Evolutionary conservation across 2,888 invertebrate species (phyloP), one percentile per base, ranked within the genome.

Genomic region (Apamea crenata): DNA sequence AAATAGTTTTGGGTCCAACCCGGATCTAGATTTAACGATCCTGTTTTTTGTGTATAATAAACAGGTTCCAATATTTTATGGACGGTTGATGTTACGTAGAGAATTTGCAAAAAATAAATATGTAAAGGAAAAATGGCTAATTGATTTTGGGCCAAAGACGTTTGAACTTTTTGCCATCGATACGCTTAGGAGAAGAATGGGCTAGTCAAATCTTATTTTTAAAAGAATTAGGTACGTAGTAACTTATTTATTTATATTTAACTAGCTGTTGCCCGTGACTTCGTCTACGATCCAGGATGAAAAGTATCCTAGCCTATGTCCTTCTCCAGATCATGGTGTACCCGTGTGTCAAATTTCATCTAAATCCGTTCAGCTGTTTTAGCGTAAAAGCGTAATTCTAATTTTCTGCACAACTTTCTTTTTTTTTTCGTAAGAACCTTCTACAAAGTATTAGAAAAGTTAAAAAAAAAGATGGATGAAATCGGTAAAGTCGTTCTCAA

Each of bases 1-100:
- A 25, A 61, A 65, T 79, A 68, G 16, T 67, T 59, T 50, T 21
- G 21, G 67, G 68, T 70, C 25, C 29, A 2, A 78, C 65, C 85
- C 65, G 80, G 80, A 80, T 79, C 32, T 56, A 59, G 18, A 44
- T 69, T 40, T 12, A 2, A n/a, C 21, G 32, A 50, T 59, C 36
- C 44, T 44, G 25, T 50, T 73, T 63, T 18, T 65, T n/a, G 0
- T 3, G 1, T 6, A 56, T 21, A 29, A 18, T 32, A 61, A 67
- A 61, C 69, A 18, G 1, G 47, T 69, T 50, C 59, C 4, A 7
- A 6, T 36, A 32, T 68, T 25, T 67, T 74, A 44, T 36, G 2
- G 1, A 7, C 32, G 7, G 0, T 84, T 61, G 1, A 47, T 36
- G 40, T 56, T 47, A 21, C 25, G 36, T 21, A 21, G 21, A 68